Evolutionary conservation across 1,140 invertebrate genomes (phyloP), one percentile per base, ranked within the genome.

Genomic region (Drosophila lacertosa): DNA sequence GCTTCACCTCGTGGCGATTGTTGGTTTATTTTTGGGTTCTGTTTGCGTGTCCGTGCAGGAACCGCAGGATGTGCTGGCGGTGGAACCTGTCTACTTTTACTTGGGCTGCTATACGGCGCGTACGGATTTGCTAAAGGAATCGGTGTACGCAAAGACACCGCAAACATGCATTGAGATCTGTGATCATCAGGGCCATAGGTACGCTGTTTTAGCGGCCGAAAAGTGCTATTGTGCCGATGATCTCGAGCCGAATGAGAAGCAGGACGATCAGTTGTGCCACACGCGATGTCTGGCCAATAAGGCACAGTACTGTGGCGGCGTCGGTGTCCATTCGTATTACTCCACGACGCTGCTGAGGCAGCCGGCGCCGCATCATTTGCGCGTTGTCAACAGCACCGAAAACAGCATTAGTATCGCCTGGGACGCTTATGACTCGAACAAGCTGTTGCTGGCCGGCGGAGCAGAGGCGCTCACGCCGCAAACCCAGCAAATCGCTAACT

Each of bases 241-340:
- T 5, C 13, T 90, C 10, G 65, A 69, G 5, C 3, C 62, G 4
- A 40, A 72, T 0, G 77, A 90, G 5, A 54, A 40, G 26, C 84
- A 88, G 65, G 90, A 91, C 50, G 78, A 89, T 5, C 55, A 70
- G 2, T 55, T 91, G 0, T 93, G 93, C 60, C 81, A 91, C 59
- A 92, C 89, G 0, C 90, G 92, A 0, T 93, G 93, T 32, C 89
- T 92, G 15, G 93, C 93, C 59, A 93, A 93, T 64, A 92, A 92
- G 59, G 91, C 92, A 1, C 92, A 93, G 67, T 92, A 91, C 33
- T 93, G 93, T 64, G 93, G 93, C 0, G 93, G 93, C 6, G 74
- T 86, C 0, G 91, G 91, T 4, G 91, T 92, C 0, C 91, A 92
- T 9, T 93, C 93, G 29, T 93, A 93, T 0, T 93, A 93, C 70